A percentile compares a stretch with the other conserved stretches of the same genome.
Evolutionary conservation across 2,797 vertebrate genomes (phyloP).

Genomic region (Phyllotis vaccarum): DNA sequence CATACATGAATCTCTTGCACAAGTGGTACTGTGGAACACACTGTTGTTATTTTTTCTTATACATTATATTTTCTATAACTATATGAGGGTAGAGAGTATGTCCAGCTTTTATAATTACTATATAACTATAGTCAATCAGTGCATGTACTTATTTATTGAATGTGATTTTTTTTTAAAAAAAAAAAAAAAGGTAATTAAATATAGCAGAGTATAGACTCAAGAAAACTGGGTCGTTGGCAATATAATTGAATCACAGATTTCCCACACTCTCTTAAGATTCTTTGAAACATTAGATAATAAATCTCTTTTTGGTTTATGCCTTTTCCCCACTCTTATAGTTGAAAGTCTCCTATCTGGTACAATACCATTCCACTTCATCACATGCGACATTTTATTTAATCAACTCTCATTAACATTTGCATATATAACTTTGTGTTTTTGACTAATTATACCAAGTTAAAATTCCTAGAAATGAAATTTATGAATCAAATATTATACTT

Average conservation of each 20-base stretch:
- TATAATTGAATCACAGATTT: not conserved
- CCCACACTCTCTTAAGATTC: slow-evolving; percentile 10
- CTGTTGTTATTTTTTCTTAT: slow-evolving; percentile 34
- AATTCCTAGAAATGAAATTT: slow-evolving; percentile 17
- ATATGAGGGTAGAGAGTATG: not conserved
- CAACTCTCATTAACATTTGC: not conserved
- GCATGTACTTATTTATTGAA: slow-evolving; percentile 21
- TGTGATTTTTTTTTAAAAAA: too few relatives aligned
- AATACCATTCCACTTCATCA: not conserved
- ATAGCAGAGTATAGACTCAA: not conserved
- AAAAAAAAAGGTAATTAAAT: slow-evolving; percentile 19
- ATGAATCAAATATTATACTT: slow-evolving; percentile 20
- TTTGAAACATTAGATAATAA: slow-evolving; percentile 3
- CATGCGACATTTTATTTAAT: slow-evolving; percentile 9
- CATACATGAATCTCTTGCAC: slow-evolving; percentile 27
- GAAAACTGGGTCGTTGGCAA: slow-evolving; percentile 28
- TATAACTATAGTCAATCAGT: not conserved
- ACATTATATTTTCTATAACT: slow-evolving; percentile 4
- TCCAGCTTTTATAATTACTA: not conserved
- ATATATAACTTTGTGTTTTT: not conserved
- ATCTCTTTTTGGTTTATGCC: slow-evolving; percentile 2
- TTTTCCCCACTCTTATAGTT: slow-evolving; percentile 1
- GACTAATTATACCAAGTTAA: slow-evolving; percentile 37
- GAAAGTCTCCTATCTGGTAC: not conserved
- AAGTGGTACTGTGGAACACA: slow-evolving; percentile 9